These are phyloP conservation scores for roundworm (Caenorhabditis elegans) DNA, from an alignment of 1,140 invertebrate species.

Conservation along the genomic window WBcel235 BX284602.5:6866001-6866500, in stretches of 20 bases:
- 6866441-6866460: background rate
- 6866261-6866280: background rate
- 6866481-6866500: background rate
- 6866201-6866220: background rate
- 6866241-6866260: background rate
- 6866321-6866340: no score
- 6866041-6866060: no score
- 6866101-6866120: no score
- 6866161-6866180: no score
- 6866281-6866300: background rate
- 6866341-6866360: background rate
- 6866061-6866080: no score
- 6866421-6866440: conserved; percentile 19
- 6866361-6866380: conserved; percentile 24
- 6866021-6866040: no score
- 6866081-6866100: no score
- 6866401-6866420: conserved; percentile 27
- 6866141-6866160: no score
- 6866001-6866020: no score
- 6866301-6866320: background rate
- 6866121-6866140: no score
- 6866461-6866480: conserved; percentile 4
- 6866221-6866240: background rate
- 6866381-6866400: background rate
- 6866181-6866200: background rate